phyloP scores from a whole-genome alignment of 2,113 vertebrate species.

The Chelonoidis abingdonii region DNA sequence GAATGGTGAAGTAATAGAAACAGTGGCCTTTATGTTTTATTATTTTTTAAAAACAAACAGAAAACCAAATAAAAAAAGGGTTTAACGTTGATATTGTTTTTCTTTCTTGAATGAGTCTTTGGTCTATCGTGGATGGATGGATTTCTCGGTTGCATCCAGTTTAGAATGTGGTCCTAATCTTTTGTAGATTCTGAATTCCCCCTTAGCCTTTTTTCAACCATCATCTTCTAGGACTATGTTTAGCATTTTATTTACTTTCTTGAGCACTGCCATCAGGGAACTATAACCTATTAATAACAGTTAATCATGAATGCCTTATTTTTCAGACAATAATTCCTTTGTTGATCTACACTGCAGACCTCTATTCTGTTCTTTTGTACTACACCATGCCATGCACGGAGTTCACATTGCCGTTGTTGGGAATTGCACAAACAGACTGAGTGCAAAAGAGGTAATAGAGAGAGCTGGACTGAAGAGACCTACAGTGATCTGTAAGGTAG shows the following conservation, averaged over 20 bases:
- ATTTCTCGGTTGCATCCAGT: not conserved
- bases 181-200: not conserved
- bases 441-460: not conserved
- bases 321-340: not conserved
- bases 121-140: not conserved
- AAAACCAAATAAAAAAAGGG: not conserved
- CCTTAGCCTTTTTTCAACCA: not conserved
- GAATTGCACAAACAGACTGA: not conserved
- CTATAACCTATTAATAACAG: not conserved
- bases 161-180: not conserved
- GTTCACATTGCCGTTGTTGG: accelerated
- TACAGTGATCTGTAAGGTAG: accelerated
- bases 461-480: not conserved
- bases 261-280: not conserved
- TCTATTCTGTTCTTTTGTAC: not conserved
- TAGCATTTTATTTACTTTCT: conserved; percentile 1
- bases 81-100: conserved; percentile 19
- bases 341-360: not conserved
- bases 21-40: conserved; percentile 2
- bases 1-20: conserved; percentile 24
- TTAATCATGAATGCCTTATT: not conserved
- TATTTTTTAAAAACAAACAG: conserved; percentile 6
- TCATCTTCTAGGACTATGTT: not conserved
- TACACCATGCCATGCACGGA: accelerated
- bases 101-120: not conserved